phyloP scores from a whole-genome alignment of 2,888 invertebrate species.

The Apodemia duryi region DNA sequence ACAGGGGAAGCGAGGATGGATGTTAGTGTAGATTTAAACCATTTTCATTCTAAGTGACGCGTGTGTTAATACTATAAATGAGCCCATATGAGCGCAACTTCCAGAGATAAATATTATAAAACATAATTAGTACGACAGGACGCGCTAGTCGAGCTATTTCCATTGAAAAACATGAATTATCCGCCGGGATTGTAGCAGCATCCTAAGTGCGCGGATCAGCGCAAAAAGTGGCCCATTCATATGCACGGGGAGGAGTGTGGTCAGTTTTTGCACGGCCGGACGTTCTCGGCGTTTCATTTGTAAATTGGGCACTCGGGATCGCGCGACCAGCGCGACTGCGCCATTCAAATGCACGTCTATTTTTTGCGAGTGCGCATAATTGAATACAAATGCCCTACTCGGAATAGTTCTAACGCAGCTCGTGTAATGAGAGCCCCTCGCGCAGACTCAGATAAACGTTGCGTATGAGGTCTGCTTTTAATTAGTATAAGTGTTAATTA shows the following conservation, averaged over 20 bases:
- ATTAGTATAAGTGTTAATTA: background rate
- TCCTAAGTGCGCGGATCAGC: conserved; percentile 41
- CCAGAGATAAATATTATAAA: conserved; percentile 5
- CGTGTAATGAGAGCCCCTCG: conserved; percentile 28
- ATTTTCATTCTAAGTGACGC: background rate
- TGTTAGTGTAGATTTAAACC: too few relatives aligned
- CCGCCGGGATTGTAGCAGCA: conserved; percentile 38
- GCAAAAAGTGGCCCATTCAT: conserved; percentile 72
- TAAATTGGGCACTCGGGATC: conserved; percentile 57
- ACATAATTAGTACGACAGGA: conserved; percentile 8
- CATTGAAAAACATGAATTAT: conserved; percentile 13
- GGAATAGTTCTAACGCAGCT: conserved; percentile 37
- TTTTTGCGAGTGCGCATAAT: conserved; percentile 67
- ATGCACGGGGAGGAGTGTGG: conserved; percentile 64
- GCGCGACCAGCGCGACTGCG: conserved; percentile 38
- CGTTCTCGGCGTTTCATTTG: conserved; percentile 75
- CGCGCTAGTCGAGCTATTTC: conserved; percentile 9
- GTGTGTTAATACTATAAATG: background rate
- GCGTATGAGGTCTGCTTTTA: background rate
- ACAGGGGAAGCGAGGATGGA: too few relatives aligned
- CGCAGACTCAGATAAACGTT: background rate
- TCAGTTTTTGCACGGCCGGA: conserved; percentile 69
- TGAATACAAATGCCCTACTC: conserved; percentile 66
- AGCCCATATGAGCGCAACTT: background rate
- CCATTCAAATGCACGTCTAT: conserved; percentile 74